Conservation (phyloP, 2,113 vertebrate genomes). For the Athene noctua region DNA sequence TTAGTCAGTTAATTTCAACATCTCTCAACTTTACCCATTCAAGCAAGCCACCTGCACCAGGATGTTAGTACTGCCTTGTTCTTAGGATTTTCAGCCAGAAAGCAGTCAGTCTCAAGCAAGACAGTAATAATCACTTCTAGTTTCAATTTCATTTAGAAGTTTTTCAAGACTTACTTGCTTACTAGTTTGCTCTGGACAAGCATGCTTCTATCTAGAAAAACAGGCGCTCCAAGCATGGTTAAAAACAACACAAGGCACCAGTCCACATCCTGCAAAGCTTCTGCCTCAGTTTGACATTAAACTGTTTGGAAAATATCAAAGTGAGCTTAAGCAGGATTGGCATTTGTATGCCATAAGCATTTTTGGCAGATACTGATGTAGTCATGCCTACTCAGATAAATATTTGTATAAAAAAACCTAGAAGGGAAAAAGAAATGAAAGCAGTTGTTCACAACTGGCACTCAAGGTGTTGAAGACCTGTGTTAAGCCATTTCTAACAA, state of each 20-base stretch:
- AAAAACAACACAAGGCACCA: neutral
- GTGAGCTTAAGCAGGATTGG: neutral
- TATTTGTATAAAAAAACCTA: neutral
- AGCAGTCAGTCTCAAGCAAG: neutral
- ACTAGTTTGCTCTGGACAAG: neutral
- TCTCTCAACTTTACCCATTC: neutral
- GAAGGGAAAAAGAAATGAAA: neutral
- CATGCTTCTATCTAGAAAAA: neutral
- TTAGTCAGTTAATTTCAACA: neutral
- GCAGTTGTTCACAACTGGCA: neutral
- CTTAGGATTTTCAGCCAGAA: neutral
- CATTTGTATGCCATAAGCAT: neutral
- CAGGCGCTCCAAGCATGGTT: neutral
- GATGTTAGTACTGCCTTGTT: neutral
- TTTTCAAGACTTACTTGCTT: neutral
- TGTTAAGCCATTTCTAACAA: neutral
- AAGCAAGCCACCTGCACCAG: slow-evolving; percentile 3
- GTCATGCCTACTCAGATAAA: neutral
- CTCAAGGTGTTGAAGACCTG: neutral
- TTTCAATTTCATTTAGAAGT: slow-evolving; percentile 10
- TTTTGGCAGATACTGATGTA: neutral
- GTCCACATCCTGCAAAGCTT: neutral
- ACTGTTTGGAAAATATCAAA: neutral
- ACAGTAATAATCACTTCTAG: neutral
- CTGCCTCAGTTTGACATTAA: neutral